Evolutionary conservation across 2,797 vertebrate species (phyloP), one percentile per base, ranked within the genome.

Genomic region (Gouania willdenowi): DNA sequence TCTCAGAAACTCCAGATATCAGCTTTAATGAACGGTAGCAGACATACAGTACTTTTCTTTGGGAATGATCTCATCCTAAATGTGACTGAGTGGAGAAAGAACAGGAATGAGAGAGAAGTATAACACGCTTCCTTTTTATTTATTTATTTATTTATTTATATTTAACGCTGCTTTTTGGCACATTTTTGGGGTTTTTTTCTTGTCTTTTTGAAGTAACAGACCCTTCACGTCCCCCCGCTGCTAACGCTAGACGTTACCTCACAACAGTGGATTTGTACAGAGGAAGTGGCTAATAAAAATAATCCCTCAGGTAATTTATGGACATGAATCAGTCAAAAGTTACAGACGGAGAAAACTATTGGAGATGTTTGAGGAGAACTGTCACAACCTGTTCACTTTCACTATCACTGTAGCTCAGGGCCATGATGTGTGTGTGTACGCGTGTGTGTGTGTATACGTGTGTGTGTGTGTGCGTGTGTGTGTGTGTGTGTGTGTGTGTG

Each of bases 211-310:
- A 31, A 66, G 72, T 65, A 67, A 71, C 51, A 57, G 74, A 43
- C 41, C 52, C 49, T 64, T 31, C 4, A 4, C 22, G 12, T 43
- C 58, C 22, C n/a, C 49, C 44, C 9, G 27, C 56, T 62, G 54
- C 70, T 75, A 68, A 63, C 66, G 48, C 63, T 66, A 87, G 85
- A 87, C 82, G 42, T 85, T 82, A 83, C 75, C 81, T 88, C 86
- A 85, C 59, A 63, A 62, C 70, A 75, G 56, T 52, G 62, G 62
- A 77, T 76, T 82, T 65, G 59, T 51, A 51, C 49, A 17, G 59
- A 75, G 83, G 80, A 84, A 85, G 80, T 65, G 34, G 73, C 74
- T 79, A 52, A n/a, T n/a, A n/a, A n/a, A n/a, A n/a, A n/a, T n/a
- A n/a, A 60, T 75, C 65, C 70, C 68, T 38, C 84, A 85, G 82